phyloP scores from a whole-genome alignment of 2,113 vertebrate genomes.

The Malurus elegans region DNA sequence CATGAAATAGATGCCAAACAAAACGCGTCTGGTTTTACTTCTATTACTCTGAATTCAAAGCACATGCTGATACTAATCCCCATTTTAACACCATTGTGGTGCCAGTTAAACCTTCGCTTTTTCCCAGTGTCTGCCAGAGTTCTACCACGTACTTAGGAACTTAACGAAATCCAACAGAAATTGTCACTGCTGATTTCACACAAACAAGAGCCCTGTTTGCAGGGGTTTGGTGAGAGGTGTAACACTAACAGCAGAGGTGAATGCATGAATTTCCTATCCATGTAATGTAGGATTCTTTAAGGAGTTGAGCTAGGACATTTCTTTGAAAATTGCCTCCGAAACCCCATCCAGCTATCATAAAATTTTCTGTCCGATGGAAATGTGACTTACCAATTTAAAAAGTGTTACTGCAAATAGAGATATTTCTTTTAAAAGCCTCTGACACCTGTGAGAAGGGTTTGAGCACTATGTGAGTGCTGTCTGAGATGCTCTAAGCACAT shows the following conservation, averaged over 20 bases:
- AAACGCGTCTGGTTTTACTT: conserved; percentile 54
- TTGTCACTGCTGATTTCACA: not conserved
- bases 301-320: not conserved
- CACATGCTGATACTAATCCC: conserved; percentile 53
- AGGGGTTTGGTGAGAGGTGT: not conserved
- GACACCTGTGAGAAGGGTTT: not conserved
- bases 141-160: not conserved
- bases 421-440: not conserved
- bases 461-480: not conserved
- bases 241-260: not conserved
- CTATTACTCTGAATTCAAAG: conserved; percentile 60
- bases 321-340: not conserved
- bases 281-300: not conserved
- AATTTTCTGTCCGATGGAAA: not conserved
- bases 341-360: not conserved
- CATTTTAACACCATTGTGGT: conserved; percentile 54
- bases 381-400: not conserved
- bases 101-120: conserved; percentile 45
- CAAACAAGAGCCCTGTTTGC: not conserved
- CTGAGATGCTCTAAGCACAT: not conserved
- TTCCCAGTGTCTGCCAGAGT: conserved; percentile 19
- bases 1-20: conserved; percentile 63
- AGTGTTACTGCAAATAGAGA: not conserved
- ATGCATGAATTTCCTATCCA: not conserved
- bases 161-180: not conserved